Conservation (phyloP, 2,797 vertebrate species). For the Cirrhinus molitorella region DNA sequence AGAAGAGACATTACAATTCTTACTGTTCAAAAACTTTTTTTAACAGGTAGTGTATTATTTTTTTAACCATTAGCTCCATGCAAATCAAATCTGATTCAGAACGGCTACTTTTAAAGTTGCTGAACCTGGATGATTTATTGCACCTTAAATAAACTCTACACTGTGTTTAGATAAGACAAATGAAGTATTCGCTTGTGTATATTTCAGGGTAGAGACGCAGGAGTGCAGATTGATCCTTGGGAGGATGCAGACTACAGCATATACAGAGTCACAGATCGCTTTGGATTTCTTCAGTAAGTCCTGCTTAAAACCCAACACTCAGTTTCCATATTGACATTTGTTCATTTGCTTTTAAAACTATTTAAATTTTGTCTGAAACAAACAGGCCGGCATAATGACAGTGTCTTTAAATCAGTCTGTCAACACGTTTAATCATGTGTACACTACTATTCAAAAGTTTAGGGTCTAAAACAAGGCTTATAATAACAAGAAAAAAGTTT, state of each 20-base stretch:
- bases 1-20: no score
- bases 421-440: not conserved
- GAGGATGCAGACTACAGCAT: slow-evolving; percentile 89
- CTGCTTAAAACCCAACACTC: not conserved
- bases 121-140: not conserved
- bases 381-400: not conserved
- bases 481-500: no score
- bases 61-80: no score
- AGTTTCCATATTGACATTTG: not conserved
- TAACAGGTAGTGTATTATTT: no score
- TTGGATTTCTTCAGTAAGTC: slow-evolving; percentile 93
- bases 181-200: slow-evolving; percentile 39
- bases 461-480: no score
- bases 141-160: not conserved
- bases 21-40: no score
- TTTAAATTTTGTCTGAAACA: not conserved
- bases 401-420: not conserved
- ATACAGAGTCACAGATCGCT: slow-evolving; percentile 90
- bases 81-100: not conserved
- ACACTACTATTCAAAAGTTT: no score
- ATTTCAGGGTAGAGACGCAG: slow-evolving; percentile 86
- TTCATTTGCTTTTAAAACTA: not conserved
- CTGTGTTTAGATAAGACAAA: not conserved
- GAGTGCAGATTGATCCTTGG: slow-evolving; percentile 87
- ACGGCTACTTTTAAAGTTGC: not conserved